These are phyloP conservation scores for Scaptomyza graminum DNA, from an alignment of 1,140 invertebrate genomes.

Conservation along the genomic window DNA sequence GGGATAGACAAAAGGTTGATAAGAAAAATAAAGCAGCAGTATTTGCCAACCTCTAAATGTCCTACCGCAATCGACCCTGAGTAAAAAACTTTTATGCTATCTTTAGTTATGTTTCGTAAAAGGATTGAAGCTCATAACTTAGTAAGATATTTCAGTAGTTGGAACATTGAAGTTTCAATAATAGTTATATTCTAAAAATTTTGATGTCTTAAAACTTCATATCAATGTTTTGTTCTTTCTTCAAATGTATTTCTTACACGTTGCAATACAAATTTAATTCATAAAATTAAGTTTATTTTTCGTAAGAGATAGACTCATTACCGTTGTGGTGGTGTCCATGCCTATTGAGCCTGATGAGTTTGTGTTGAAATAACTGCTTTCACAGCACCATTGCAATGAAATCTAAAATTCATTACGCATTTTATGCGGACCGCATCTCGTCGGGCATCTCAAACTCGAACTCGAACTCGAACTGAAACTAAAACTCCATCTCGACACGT, in stretches of 20 bases:
- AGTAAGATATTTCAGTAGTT: too few species aligned
- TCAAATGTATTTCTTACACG: too few species aligned
- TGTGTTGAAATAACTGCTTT: constrained; percentile 56
- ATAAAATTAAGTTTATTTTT: too few species aligned
- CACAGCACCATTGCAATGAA: constrained; percentile 60
- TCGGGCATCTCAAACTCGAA: background rate
- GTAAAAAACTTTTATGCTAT: constrained; percentile 62
- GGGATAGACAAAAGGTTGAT: constrained; percentile 31
- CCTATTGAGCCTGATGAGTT: background rate
- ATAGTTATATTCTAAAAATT: too few species aligned
- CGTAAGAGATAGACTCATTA: too few species aligned
- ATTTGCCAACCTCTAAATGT: background rate
- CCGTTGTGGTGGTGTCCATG: constrained; percentile 29
- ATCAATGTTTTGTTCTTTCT: too few species aligned
- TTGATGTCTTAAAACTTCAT: too few species aligned
- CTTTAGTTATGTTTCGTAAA: constrained; percentile 35
- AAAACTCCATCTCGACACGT: constrained; percentile 51
- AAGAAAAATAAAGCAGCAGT: constrained; percentile 57
- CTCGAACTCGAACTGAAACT: constrained; percentile 6
- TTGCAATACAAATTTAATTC: too few species aligned
- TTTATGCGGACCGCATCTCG: constrained; percentile 52
- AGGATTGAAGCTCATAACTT: too few species aligned
- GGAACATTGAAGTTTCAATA: too few species aligned
- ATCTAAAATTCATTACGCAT: constrained; percentile 79
- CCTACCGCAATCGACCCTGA: constrained; percentile 56